Evolutionary conservation across 2,797 vertebrate genomes (phyloP).

Genomic region (Sebastes minor): DNA sequence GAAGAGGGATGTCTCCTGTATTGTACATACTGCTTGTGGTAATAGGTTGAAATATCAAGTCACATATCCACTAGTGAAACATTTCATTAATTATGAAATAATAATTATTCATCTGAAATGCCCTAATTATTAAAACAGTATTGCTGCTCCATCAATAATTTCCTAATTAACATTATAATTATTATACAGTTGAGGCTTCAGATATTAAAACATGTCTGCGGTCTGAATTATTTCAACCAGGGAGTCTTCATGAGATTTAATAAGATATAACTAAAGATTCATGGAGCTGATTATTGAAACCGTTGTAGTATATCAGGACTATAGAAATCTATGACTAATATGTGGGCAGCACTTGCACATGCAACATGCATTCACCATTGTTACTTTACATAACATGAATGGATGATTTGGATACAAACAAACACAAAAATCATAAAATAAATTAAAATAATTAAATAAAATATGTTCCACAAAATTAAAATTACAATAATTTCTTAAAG

Average conservation of each 20-base stretch:
- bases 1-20: background rate
- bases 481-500: too few species aligned
- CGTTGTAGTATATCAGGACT: conserved; percentile 3
- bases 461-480: too few species aligned
- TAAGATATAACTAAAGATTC: conserved; percentile 29
- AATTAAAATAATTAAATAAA: too few species aligned
- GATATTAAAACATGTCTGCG: conserved; percentile 16
- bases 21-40: background rate
- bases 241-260: conserved; percentile 29
- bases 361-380: too few species aligned
- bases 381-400: too few species aligned
- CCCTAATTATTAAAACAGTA: conserved; percentile 59
- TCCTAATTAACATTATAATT: conserved; percentile 63
- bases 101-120: conserved; percentile 62
- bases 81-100: conserved; percentile 64
- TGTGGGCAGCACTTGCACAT: too few species aligned
- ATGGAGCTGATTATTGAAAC: conserved; percentile 29
- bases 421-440: too few species aligned
- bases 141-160: conserved; percentile 51
- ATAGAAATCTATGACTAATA: conserved; percentile 2
- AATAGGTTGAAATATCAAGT: conserved; percentile 42
- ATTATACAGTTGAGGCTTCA: conserved; percentile 32
- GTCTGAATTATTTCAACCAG: conserved; percentile 20
- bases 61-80: conserved; percentile 41
- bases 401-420: too few species aligned